Percentiles rank a stretch among this genome's conserved stretches.
Conservation (phyloP, 2,797 vertebrate genomes). For the Mus caroli region DNA sequence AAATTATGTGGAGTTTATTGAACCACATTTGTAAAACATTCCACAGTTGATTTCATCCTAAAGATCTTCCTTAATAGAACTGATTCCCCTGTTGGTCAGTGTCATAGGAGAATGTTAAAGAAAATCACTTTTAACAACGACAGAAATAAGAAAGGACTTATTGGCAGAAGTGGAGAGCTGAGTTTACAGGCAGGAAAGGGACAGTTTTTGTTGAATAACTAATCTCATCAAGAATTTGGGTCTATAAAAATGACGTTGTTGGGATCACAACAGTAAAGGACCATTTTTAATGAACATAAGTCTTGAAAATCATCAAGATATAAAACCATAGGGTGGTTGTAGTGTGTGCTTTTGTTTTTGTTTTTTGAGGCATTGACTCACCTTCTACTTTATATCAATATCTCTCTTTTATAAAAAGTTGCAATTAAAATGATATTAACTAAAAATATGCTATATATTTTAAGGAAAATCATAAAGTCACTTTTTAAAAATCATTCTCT, state of each 20-base stretch:
- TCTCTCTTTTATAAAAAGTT: neutral
- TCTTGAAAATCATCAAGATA: slow-evolving; percentile 32
- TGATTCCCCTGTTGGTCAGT: slow-evolving; percentile 83
- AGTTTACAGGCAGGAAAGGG: slow-evolving; percentile 40
- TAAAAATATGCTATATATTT: slow-evolving; percentile 22
- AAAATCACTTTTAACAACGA: slow-evolving; percentile 82
- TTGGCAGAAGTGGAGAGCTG: slow-evolving; percentile 68
- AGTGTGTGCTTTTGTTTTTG: neutral
- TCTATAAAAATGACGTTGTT: slow-evolving; percentile 44
- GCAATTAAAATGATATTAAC: neutral
- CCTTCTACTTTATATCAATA: slow-evolving; percentile 34
- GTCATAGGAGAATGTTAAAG: slow-evolving; percentile 82
- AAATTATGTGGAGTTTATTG: slow-evolving; percentile 89
- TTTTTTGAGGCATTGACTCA: neutral
- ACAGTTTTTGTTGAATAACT: slow-evolving; percentile 74
- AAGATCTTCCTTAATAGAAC: slow-evolving; percentile 87
- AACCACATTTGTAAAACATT: slow-evolving; percentile 90
- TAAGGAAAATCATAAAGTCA: neutral
- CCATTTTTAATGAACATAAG: neutral
- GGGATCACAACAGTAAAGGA: slow-evolving; percentile 44
- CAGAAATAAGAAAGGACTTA: slow-evolving; percentile 74
- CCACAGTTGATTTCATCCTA: slow-evolving; percentile 89
- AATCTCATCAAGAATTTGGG: slow-evolving; percentile 54
- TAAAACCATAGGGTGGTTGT: neutral
- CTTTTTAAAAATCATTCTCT: neutral